Evolutionary conservation across 2,888 invertebrate genomes (phyloP).

Genomic region (Escarpia spicata): DNA sequence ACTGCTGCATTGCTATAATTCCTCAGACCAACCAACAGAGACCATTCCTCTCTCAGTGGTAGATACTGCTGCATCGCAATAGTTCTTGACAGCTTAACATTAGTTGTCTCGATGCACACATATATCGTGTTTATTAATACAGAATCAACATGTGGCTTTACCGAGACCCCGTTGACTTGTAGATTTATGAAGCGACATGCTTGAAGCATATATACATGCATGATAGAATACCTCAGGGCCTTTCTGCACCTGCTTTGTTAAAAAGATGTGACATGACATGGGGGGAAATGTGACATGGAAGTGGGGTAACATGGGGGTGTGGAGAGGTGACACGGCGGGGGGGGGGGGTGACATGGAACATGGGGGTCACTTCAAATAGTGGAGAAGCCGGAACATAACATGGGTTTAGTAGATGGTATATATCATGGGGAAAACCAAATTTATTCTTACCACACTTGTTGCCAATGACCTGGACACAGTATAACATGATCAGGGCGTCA

Average conservation of each 20-base stretch:
- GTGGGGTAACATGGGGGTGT: too few species aligned
- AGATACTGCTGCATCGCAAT: background rate
- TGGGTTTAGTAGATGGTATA: too few species aligned
- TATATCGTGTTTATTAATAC: background rate
- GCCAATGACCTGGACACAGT: too few species aligned
- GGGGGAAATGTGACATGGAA: too few species aligned
- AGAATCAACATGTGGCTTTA: background rate
- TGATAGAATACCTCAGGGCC: background rate
- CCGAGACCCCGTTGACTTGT: background rate
- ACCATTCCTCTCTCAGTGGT: background rate
- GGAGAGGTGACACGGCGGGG: too few species aligned
- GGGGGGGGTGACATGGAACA: too few species aligned
- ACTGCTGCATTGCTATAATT: background rate
- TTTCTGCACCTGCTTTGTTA: background rate
- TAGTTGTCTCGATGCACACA: background rate
- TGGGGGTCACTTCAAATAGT: too few species aligned
- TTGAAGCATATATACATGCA: background rate
- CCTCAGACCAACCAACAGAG: background rate
- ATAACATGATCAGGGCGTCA: too few species aligned
- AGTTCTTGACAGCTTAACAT: background rate
- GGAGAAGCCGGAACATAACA: too few species aligned
- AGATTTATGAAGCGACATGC: background rate
- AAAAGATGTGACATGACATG: background rate
- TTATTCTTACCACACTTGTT: too few species aligned
- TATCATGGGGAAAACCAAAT: too few species aligned